Evolutionary conservation across 2,888 invertebrate species (phyloP), one percentile per base, ranked within the genome.

Genomic region (Agriopis leucophaearia): DNA sequence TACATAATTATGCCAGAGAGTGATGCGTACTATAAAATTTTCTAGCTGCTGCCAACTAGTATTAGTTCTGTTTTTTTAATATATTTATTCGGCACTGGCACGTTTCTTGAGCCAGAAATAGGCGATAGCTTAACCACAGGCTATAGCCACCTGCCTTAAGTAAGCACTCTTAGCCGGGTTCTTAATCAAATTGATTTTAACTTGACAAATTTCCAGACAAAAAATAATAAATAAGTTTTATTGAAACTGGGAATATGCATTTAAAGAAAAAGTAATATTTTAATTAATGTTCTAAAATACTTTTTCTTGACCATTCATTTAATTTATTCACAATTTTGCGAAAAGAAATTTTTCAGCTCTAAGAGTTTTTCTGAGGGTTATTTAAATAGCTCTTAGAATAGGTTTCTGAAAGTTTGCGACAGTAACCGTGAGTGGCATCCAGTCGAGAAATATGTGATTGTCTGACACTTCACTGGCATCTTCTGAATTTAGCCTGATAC

Each of bases 401-500:
- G 18, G 13, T 57, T 42, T 57, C 16, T 16, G 12, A 58, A 18
- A 63, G 58, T 63, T 62, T 58, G 72, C 35, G 50, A 50, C 59
- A 59, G 59, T 16, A 71, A 72, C 76, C 72, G 67, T 67, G 68
- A 76, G 77, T 77, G 68, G 72, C 50, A 72, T 68, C 70, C 74
- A 78, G 75, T 80, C 77, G 72, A 70, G 70, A 81, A 76, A 81
- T 79, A 76, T 78, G 71, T 74, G 76, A 77, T 81, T 80, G 79
- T 75, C 77, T 73, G 80, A 80, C 80, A 82, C 78, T 79, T 75
- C 69, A 74, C 74, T 75, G 78, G 77, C 77, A 44, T 58, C 62
- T 81, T 78, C 79, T 74, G 79, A 79, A 82, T 84, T 82, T 79
- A 80, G 81, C 77, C 76, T 71, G 64, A 73, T 64, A 64, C 56